These are phyloP conservation scores for Daboia siamensis DNA, from an alignment of 2,113 vertebrate species.

Conservation along the genomic window DNA sequence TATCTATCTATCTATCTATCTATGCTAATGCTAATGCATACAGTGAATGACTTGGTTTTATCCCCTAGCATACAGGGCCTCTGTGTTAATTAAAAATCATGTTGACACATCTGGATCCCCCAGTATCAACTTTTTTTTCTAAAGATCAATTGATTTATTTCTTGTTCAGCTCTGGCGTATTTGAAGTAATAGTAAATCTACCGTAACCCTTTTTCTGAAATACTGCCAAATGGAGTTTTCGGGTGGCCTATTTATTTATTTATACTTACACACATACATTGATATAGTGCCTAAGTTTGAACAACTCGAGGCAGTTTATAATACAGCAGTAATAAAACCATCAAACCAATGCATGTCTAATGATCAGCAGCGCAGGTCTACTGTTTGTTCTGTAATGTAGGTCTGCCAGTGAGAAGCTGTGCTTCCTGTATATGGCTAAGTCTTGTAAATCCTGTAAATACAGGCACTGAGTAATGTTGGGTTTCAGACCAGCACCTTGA, in stretches of 20 bases:
- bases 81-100: background rate
- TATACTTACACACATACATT: background rate
- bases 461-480: background rate
- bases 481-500: background rate
- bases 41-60: background rate
- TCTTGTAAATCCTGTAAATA: background rate
- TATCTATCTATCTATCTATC: too few species aligned
- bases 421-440: background rate
- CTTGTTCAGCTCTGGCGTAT: background rate
- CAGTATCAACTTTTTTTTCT: background rate
- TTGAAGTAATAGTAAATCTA: background rate
- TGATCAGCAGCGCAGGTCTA: background rate
- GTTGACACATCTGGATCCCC: background rate
- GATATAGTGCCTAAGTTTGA: background rate
- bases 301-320: background rate
- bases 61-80: background rate
- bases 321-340: background rate
- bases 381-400: background rate
- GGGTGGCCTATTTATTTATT: background rate
- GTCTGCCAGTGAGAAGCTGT: background rate
- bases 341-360: background rate
- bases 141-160: background rate
- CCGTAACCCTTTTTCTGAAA: background rate
- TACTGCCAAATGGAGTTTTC: background rate
- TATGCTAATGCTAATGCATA: background rate